Evolutionary conservation across 2,797 vertebrate species (phyloP).

Genomic region (Orientallactaga sibirica): DNA sequence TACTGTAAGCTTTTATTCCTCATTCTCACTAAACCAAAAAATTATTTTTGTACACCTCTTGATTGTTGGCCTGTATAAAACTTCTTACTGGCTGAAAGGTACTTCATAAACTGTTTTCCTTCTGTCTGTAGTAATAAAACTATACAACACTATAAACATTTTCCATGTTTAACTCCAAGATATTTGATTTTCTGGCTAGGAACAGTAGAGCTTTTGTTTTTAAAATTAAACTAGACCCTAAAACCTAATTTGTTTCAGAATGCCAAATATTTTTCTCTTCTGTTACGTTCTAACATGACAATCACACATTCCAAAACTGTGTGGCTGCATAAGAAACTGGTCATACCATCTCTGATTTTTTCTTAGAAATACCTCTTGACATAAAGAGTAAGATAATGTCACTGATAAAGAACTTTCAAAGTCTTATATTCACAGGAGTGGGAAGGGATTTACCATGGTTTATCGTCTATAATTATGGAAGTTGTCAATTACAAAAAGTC

Average conservation of each 20-base stretch:
- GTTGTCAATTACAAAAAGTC: not conserved
- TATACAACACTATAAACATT: slow-evolving; percentile 88
- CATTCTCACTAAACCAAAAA: slow-evolving; percentile 41
- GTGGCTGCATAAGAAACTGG: not conserved
- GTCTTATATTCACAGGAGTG: not conserved
- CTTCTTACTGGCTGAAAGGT: slow-evolving; percentile 70
- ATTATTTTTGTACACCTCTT: slow-evolving; percentile 70
- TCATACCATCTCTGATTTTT: not conserved
- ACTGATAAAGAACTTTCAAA: not conserved
- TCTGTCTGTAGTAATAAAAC: slow-evolving; percentile 88
- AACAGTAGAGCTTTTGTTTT: slow-evolving; percentile 88
- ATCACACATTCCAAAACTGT: slow-evolving; percentile 71
- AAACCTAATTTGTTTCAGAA: slow-evolving; percentile 77
- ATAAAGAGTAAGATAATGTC: not conserved
- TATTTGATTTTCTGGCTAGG: slow-evolving; percentile 82
- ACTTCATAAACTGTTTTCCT: slow-evolving; percentile 85
- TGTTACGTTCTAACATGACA: slow-evolving; percentile 70
- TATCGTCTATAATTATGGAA: too few species aligned
- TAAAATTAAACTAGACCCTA: slow-evolving; percentile 81
- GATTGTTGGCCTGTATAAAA: slow-evolving; percentile 71
- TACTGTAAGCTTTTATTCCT: slow-evolving; percentile 37
- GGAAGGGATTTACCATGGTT: too few species aligned
- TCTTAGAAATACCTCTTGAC: not conserved
- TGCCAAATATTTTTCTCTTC: slow-evolving; percentile 78
- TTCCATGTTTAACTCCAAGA: slow-evolving; percentile 87